Conservation (phyloP, 2,113 vertebrate species). For the Aphelocoma coerulescens region DNA sequence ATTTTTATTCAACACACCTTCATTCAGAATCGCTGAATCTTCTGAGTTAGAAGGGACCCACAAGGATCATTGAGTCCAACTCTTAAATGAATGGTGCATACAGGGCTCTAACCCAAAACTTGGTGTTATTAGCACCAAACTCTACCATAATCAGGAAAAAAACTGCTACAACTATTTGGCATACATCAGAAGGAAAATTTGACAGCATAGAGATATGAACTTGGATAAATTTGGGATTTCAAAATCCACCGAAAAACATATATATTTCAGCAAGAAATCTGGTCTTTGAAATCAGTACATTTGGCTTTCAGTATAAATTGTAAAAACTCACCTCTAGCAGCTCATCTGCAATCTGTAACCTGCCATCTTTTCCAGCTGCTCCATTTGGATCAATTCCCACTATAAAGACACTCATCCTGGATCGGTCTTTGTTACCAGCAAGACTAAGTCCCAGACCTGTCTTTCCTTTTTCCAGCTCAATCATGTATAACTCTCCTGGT, state of each 20-base stretch:
- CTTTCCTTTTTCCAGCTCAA: conserved; percentile 93
- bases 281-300: background rate
- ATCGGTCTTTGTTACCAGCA: conserved; percentile 94
- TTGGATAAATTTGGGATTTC: background rate
- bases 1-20: background rate
- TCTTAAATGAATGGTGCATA: background rate
- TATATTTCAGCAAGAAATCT: background rate
- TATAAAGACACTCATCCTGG: conserved; percentile 95
- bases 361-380: conserved; percentile 90
- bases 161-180: background rate
- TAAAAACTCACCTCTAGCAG: conserved; percentile 87
- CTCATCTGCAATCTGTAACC: conserved; percentile 90
- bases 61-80: background rate
- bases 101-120: background rate
- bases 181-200: background rate
- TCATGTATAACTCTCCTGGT: conserved; percentile 85
- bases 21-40: background rate
- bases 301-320: background rate
- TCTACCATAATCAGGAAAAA: background rate
- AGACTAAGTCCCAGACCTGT: conserved; percentile 95
- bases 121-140: background rate
- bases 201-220: background rate
- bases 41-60: background rate
- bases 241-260: background rate
- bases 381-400: conserved; percentile 94